phyloP scores from a whole-genome alignment of 2,888 invertebrate species.

The Strigamia maritima region DNA sequence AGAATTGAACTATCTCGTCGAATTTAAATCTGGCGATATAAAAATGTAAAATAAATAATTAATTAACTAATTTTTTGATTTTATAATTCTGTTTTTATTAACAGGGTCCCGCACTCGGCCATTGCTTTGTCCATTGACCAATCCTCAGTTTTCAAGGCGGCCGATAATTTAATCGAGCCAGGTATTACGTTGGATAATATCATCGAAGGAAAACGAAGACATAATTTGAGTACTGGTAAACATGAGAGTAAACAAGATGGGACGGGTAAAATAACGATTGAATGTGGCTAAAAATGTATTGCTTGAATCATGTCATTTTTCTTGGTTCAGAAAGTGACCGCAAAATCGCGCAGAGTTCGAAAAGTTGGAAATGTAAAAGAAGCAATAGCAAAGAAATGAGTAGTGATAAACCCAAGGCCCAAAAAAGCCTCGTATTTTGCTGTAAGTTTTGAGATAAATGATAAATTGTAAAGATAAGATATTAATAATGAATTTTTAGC shows the following conservation, averaged over 20 bases:
- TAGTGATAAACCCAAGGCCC: neutral
- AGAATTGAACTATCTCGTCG: constrained; percentile 60
- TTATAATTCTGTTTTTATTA: constrained; percentile 46
- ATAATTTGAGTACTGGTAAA: no score
- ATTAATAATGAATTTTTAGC: neutral
- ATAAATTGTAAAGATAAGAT: neutral
- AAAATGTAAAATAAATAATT: constrained; percentile 61
- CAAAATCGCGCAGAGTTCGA: neutral
- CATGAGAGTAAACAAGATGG: no score
- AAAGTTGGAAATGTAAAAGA: neutral
- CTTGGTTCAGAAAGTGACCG: neutral
- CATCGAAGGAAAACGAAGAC: constrained; percentile 38
- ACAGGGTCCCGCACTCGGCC: neutral
- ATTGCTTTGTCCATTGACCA: neutral
- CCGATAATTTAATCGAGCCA: neutral
- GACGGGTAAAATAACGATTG: no score
- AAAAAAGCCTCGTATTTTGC: neutral
- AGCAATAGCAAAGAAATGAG: no score
- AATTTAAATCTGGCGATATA: constrained; percentile 63
- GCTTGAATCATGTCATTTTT: no score
- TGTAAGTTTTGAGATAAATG: neutral
- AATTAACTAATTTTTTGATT: constrained; percentile 50
- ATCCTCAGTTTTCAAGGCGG: neutral
- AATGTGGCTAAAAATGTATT: no score
- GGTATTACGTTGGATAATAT: constrained; percentile 40